These are phyloP conservation scores for Caenorhabditis uteleia DNA, from an alignment of 2,888 invertebrate genomes.

Conservation along the genomic window DNA sequence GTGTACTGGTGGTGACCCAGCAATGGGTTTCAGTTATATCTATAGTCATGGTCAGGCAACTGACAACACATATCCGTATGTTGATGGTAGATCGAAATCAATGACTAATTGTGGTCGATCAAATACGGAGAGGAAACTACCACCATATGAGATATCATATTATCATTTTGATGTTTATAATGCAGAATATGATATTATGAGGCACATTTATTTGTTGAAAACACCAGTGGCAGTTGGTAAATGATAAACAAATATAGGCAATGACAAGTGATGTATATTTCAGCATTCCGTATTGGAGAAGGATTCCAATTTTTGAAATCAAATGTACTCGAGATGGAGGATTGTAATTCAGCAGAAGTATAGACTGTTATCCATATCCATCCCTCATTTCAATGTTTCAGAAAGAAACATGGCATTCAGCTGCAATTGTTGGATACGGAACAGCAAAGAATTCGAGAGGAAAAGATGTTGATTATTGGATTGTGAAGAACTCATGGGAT, in stretches of 20 bases:
- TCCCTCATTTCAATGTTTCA: too few species aligned
- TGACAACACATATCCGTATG: constrained; percentile 5
- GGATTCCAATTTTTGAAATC: constrained; percentile 4
- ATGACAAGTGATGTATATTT: neutral
- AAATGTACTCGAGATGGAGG: constrained; percentile 9
- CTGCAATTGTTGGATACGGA: constrained; percentile 13
- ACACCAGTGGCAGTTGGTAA: constrained; percentile 24
- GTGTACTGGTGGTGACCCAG: constrained; percentile 14
- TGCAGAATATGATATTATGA: too few species aligned
- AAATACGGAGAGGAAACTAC: neutral
- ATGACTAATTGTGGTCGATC: neutral
- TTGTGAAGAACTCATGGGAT: constrained; percentile 28
- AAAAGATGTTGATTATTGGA: constrained; percentile 13
- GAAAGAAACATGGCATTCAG: constrained; percentile 9
- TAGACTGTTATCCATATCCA: too few species aligned
- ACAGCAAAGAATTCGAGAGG: neutral
- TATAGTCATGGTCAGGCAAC: neutral
- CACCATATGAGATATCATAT: too few species aligned
- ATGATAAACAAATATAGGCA: neutral
- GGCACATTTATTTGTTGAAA: constrained; percentile 6
- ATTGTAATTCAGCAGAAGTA: too few species aligned
- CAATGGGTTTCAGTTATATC: constrained; percentile 7
- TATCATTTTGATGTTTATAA: too few species aligned
- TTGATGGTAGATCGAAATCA: constrained; percentile 1
- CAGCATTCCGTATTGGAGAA: constrained; percentile 24